Percentiles rank a stretch among this genome's conserved stretches.
Conservation (phyloP, 2,797 vertebrate genomes). For the Tenualosa thibaudeaui region DNA sequence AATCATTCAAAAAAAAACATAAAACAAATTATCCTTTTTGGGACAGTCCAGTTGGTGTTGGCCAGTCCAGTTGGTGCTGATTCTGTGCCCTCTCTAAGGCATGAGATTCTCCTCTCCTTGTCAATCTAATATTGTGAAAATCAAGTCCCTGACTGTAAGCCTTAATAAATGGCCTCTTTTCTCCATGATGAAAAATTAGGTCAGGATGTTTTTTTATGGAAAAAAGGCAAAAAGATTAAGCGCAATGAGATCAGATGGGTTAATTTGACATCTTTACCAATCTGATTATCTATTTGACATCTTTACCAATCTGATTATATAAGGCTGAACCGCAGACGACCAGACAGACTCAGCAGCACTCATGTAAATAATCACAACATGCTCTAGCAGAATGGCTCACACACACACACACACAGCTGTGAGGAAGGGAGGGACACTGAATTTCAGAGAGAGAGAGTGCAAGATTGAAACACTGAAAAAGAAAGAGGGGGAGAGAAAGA, state of each 20-base stretch:
- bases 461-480: not conserved
- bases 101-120: not conserved
- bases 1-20: no score
- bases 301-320: constrained; percentile 17
- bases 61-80: not conserved
- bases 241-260: not conserved
- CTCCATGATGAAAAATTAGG: not conserved
- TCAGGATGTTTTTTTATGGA: not conserved
- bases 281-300: constrained; percentile 14
- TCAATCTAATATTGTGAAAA: not conserved
- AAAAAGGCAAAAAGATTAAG: not conserved
- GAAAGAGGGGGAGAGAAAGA: not conserved
- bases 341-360: not conserved
- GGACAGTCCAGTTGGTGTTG: no score
- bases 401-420: not conserved
- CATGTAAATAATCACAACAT: not conserved
- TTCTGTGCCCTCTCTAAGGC: not conserved
- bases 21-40: not conserved
- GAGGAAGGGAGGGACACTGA: not conserved
- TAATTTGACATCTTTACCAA: not conserved
- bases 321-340: not conserved
- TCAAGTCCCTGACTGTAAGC: not conserved
- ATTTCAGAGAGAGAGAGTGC: not conserved
- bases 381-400: not conserved
- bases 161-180: not conserved